These are phyloP conservation scores for Acropternis orthonyx DNA, from an alignment of 2,797 vertebrate species.

Conservation along the genomic window DNA sequence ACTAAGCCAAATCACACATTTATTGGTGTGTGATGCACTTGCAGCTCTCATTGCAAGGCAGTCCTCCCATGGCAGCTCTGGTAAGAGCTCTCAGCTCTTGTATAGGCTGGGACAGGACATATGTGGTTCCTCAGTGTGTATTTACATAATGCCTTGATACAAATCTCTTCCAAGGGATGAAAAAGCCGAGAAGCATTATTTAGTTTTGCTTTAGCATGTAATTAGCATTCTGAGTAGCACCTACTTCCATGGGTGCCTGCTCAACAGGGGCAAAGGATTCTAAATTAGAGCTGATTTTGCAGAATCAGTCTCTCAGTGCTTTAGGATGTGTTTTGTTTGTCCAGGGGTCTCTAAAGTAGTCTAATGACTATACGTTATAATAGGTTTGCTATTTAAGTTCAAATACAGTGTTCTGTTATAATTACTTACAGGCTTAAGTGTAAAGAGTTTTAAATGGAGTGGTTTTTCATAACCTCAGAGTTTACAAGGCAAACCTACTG, in stretches of 20 bases:
- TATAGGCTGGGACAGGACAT: background rate
- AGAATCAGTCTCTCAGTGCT: background rate
- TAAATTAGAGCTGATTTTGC: background rate
- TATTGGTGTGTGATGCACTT: background rate
- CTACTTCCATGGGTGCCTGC: background rate
- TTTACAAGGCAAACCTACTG: background rate
- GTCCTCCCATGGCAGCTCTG: background rate
- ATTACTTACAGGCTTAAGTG: background rate
- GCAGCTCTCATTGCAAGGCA: background rate
- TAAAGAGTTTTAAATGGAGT: background rate
- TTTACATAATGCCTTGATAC: background rate
- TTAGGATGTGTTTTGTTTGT: background rate
- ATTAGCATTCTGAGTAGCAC: background rate
- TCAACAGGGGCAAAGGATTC: background rate
- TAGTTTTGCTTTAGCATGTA: background rate
- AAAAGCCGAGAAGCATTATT: background rate
- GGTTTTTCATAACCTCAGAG: background rate
- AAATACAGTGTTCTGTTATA: background rate
- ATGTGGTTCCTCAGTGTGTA: accelerated
- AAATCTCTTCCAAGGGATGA: background rate
- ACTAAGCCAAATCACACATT: accelerated
- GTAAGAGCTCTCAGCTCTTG: background rate
- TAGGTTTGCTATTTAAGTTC: constrained; percentile 13
- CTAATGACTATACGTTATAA: background rate
- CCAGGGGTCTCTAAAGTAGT: background rate